Evolutionary conservation across 2,797 vertebrate genomes (phyloP).

Genomic region (Lates japonicus): DNA sequence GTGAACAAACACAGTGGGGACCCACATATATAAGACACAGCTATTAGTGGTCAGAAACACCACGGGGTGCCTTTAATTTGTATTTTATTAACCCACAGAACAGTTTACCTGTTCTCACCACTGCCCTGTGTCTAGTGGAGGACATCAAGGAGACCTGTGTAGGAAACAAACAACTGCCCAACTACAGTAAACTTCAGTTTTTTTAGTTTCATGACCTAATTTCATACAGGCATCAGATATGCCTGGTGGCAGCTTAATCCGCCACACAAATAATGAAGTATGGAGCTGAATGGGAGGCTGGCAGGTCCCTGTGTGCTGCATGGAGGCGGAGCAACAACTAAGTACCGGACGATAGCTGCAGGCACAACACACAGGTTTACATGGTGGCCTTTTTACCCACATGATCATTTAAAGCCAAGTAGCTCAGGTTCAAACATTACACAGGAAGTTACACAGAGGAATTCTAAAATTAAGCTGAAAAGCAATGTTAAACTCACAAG

Average conservation of each 20-base stretch:
- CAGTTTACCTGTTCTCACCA: not conserved
- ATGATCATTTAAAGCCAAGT: not conserved
- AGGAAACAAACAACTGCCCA: not conserved
- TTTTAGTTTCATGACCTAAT: constrained; percentile 38
- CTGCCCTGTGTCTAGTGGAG: not conserved
- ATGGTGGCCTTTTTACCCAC: not conserved
- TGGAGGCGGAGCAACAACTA: constrained; percentile 16
- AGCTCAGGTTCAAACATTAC: not conserved
- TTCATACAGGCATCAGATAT: constrained; percentile 20
- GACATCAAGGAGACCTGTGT: not conserved
- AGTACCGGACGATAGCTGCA: no score
- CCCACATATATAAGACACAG: not conserved
- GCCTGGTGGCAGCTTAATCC: constrained; percentile 39
- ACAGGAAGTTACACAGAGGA: not conserved
- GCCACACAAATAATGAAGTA: constrained; percentile 34
- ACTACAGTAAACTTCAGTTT: constrained; percentile 22
- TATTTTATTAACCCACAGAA: not conserved
- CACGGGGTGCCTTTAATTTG: not conserved
- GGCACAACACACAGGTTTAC: not conserved
- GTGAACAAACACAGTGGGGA: no score
- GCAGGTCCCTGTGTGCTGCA: constrained; percentile 23
- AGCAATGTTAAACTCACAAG: not conserved
- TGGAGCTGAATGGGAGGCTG: constrained; percentile 17
- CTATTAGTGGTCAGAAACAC: not conserved
- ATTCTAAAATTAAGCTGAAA: not conserved